Evolutionary conservation across 2,113 vertebrate species (phyloP).

Genomic region (Fukomys damarensis): DNA sequence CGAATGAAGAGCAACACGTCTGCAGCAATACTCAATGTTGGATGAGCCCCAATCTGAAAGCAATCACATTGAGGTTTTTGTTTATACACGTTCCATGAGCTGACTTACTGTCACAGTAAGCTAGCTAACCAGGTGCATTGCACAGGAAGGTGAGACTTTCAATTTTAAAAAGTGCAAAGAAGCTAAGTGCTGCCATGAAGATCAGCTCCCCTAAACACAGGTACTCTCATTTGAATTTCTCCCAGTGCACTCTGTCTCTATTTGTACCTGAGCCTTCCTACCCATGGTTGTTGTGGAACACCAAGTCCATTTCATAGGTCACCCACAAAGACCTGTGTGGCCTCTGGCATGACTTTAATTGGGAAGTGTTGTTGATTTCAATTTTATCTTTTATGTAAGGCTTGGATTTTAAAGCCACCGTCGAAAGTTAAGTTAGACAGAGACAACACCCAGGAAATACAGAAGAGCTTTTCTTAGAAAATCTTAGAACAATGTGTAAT

Average conservation of each 20-base stretch:
- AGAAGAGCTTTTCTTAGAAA: slow-evolving; percentile 11
- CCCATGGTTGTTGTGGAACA: slow-evolving; percentile 32
- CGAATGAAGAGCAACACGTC: neutral
- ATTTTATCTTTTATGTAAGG: slow-evolving; percentile 15
- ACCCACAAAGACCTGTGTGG: slow-evolving; percentile 50
- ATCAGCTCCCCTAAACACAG: neutral
- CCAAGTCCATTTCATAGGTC: slow-evolving; percentile 42
- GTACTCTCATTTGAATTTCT: slow-evolving; percentile 6
- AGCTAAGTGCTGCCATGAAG: neutral
- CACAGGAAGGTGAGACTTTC: neutral
- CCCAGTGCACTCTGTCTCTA: neutral
- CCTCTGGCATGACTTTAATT: slow-evolving; percentile 49
- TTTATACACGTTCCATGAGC: slow-evolving; percentile 28
- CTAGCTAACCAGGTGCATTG: neutral
- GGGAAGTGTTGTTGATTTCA: neutral
- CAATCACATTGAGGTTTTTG: slow-evolving; percentile 1
- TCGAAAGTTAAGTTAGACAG: slow-evolving; percentile 19
- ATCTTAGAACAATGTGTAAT: neutral
- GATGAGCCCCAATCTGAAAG: slow-evolving; percentile 41
- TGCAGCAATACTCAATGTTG: neutral
- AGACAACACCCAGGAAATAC: slow-evolving; percentile 3
- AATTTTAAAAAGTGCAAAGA: slow-evolving; percentile 19
- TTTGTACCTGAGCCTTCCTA: neutral
- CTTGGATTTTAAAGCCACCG: neutral
- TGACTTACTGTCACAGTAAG: neutral